Percentiles rank a stretch among this genome's conserved stretches.
These are phyloP conservation scores for Neostethus bicornis DNA, from an alignment of 2,797 vertebrate species.

Conservation along the genomic window DNA sequence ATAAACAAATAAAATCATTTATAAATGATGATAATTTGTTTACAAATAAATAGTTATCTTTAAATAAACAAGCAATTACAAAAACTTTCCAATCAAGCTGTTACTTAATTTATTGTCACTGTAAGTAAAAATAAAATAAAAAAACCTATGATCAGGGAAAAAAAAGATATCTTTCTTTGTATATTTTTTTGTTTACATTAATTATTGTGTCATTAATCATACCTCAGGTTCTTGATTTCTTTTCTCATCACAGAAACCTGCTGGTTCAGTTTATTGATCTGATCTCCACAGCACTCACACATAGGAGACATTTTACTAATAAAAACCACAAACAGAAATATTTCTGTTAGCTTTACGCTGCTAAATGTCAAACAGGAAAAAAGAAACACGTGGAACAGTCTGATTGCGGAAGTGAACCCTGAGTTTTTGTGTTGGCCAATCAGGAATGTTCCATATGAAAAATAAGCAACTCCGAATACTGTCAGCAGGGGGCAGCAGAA, in stretches of 20 bases:
- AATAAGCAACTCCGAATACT: not conserved
- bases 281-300: constrained; percentile 53
- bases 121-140: not conserved
- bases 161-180: not conserved
- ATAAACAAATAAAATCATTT: too few species aligned
- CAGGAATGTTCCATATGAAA: constrained; percentile 39
- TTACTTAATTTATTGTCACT: not conserved
- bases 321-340: not conserved
- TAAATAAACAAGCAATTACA: too few species aligned
- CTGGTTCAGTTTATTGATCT: constrained; percentile 59
- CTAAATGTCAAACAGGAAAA: not conserved
- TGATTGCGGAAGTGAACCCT: constrained; percentile 40
- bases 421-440: constrained; percentile 51
- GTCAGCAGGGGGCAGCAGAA: constrained; percentile 22
- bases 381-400: constrained; percentile 7
- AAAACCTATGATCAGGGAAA: not conserved
- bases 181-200: not conserved
- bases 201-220: constrained; percentile 15
- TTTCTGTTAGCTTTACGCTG: not conserved
- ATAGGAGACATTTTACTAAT: constrained; percentile 49
- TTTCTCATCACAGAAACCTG: constrained; percentile 82
- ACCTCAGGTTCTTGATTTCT: constrained; percentile 84
- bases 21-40: too few species aligned
- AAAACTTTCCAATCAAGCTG: too few species aligned
- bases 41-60: too few species aligned